Percentiles rank a stretch among this genome's conserved stretches.
These are phyloP conservation scores for Zaprionus davidi DNA, from an alignment of 1,140 invertebrate genomes.

Conservation along the genomic window DNA sequence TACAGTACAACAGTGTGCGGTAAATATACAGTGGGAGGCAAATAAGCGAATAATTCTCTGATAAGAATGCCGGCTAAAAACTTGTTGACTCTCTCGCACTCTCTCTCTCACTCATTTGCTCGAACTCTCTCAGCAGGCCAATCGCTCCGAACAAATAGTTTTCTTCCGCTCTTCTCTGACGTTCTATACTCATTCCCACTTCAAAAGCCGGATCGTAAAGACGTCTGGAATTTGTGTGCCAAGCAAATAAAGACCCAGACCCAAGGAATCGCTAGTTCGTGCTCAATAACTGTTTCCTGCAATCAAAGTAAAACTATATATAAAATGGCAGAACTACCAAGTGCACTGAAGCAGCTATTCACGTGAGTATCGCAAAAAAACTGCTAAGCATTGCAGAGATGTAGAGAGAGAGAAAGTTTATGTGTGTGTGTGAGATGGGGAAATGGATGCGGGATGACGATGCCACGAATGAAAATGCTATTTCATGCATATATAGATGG, in stretches of 20 bases:
- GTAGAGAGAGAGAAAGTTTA: not conserved
- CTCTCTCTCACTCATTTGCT: conserved; percentile 10
- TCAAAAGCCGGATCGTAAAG: conserved; percentile 39
- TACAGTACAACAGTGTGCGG: not conserved
- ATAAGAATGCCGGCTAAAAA: conserved; percentile 7
- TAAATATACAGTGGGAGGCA: not conserved
- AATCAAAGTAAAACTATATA: conserved; percentile 12
- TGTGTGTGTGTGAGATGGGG: conserved; percentile 1
- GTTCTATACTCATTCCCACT: conserved; percentile 36
- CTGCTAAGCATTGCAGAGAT: not conserved
- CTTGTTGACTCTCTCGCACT: conserved; percentile 29
- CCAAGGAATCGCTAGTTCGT: conserved; percentile 23
- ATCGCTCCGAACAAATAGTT: conserved; percentile 19
- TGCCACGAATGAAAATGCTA: conserved; percentile 15
- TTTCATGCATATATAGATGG: conserved; percentile 2
- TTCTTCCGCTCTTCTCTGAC: conserved; percentile 28
- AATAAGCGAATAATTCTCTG: not conserved
- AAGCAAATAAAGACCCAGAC: conserved; percentile 2
- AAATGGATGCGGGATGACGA: conserved; percentile 30
- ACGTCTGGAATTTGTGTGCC: conserved; percentile 40
- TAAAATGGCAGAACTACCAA: conserved; percentile 61
- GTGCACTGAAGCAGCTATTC: conserved; percentile 63
- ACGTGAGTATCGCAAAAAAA: conserved; percentile 55
- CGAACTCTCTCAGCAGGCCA: conserved; percentile 37
- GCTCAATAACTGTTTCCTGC: conserved; percentile 16